Evolutionary conservation across 2,888 invertebrate genomes (phyloP).

Genomic region (Xylophagus ater): DNA sequence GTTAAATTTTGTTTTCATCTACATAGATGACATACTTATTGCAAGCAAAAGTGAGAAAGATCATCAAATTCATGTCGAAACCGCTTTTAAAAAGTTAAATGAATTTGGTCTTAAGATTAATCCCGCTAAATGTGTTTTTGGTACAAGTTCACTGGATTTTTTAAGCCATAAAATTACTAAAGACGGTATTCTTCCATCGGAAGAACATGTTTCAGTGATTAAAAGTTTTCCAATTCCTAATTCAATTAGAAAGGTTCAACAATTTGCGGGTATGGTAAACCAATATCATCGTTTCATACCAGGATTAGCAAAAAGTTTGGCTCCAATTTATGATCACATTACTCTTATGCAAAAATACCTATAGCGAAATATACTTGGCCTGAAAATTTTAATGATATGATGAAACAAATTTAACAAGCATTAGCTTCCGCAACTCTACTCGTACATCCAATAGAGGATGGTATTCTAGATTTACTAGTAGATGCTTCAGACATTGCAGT

Average conservation of each 20-base stretch:
- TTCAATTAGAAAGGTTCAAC: conserved; percentile 7
- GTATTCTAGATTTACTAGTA: conserved; percentile 19
- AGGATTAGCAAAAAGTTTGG: conserved; percentile 1
- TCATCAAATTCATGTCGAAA: conserved; percentile 11
- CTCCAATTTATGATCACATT: conserved; percentile 4
- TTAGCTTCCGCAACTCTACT: conserved; percentile 22
- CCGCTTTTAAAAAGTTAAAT: not conserved
- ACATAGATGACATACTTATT: conserved; percentile 19
- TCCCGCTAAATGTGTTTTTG: conserved; percentile 8
- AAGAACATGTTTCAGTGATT: conserved; percentile 5
- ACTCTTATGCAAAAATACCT: not conserved
- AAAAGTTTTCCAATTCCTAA: conserved; percentile 4
- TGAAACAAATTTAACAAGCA: conserved; percentile 5
- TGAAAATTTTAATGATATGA: not conserved
- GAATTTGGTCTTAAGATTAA: conserved; percentile 4
- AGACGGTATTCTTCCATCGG: conserved; percentile 5
- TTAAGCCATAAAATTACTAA: conserved; percentile 3
- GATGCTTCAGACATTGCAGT: conserved; percentile 30
- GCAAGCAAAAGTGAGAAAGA: conserved; percentile 18
- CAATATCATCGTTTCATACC: conserved; percentile 11
- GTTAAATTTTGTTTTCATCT: conserved; percentile 15
- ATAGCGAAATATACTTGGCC: conserved; percentile 1
- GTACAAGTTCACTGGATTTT: conserved; percentile 5
- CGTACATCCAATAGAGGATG: conserved; percentile 25
- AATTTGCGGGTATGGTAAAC: conserved; percentile 10